Percentiles rank a stretch among this genome's conserved stretches.
phyloP scores from a whole-genome alignment of 2,888 invertebrate species.

The Dione vanillae region DNA sequence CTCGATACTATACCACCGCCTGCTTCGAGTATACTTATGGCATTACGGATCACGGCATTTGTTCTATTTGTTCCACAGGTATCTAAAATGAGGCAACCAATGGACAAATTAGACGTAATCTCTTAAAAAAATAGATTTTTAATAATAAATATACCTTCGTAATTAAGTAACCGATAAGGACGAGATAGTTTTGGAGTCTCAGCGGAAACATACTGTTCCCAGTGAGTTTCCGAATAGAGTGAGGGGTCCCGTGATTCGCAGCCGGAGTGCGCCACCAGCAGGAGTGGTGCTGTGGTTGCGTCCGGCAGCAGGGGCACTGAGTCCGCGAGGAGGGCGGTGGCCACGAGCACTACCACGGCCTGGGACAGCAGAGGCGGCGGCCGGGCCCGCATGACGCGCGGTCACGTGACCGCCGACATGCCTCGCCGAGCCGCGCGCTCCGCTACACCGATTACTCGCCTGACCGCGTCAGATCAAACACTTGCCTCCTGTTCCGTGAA shows the following conservation, averaged over 20 bases:
- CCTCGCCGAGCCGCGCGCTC: conserved; percentile 49
- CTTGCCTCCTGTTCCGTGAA: conserved; percentile 49
- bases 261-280: conserved; percentile 61
- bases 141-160: conserved; percentile 51
- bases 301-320: conserved; percentile 35
- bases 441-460: conserved; percentile 52
- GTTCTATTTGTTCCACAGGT: conserved; percentile 64
- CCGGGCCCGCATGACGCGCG: conserved; percentile 65
- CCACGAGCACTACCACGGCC: conserved; percentile 52
- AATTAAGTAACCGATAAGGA: conserved; percentile 50
- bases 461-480: conserved; percentile 62
- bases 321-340: conserved; percentile 55
- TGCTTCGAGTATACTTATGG: conserved; percentile 55
- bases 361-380: conserved; percentile 50
- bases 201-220: conserved; percentile 38
- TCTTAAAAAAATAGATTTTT: not conserved
- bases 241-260: conserved; percentile 54
- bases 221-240: conserved; percentile 46
- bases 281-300: conserved; percentile 49
- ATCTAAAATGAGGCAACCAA: conserved; percentile 52
- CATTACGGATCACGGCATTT: conserved; percentile 56
- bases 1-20: conserved; percentile 51
- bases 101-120: not conserved
- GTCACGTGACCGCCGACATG: conserved; percentile 48
- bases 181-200: conserved; percentile 42